Base-by-base conservation (phyloP, 2,888 invertebrate species). In the Lymantria dispar region DNA sequence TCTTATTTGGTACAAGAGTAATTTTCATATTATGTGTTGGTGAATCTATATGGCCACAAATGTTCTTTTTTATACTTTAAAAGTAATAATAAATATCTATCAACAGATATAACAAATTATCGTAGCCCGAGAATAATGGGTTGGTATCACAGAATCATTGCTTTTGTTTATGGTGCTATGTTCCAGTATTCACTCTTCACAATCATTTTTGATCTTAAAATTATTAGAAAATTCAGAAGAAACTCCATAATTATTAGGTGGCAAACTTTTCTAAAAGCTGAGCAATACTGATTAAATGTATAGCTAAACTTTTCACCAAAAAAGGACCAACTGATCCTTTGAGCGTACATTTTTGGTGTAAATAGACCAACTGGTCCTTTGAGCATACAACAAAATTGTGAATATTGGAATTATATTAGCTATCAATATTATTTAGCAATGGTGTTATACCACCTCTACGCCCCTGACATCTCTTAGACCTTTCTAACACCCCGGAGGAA, bases 401-500 rank as follows among this genome's bases (percentile, higher is more conserved):
- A 67, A 72, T 72, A 68, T 52, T 72, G 72, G 71, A 71, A 70
- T 49, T 47, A 41, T 14, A 8, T 48, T 48, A 41, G 47, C 50
- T 22, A 22, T 22, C 22, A 22, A 22, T 15, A 14, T 55, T 50
- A 56, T 50, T 54, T 45, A 66, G 62, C 68, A 68, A 68, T 68
- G 68, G 68, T 59, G 75, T 78, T 72, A 70, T 64, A 82, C 85
- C 83, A 80, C 80, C 87, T 67, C 78, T 91, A 91, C 91, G 91
- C 91, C 81, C 89, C 91, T 91, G 91, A 88, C 87, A 80, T 72
- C 82, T 87, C 87, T 89, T 81, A 76, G 86, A 86, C 88, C 88
- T 80, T 77, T 52, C 51, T 65, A 84, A 84, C 91, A 89, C 89
- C 91, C 91, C 90, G 87, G 88, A 74, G 65, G 62, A 74, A 85